Evolutionary conservation across 2,113 vertebrate species (phyloP), one percentile per base, ranked within the genome.

Genomic region (Seriola quinqueradiata): DNA sequence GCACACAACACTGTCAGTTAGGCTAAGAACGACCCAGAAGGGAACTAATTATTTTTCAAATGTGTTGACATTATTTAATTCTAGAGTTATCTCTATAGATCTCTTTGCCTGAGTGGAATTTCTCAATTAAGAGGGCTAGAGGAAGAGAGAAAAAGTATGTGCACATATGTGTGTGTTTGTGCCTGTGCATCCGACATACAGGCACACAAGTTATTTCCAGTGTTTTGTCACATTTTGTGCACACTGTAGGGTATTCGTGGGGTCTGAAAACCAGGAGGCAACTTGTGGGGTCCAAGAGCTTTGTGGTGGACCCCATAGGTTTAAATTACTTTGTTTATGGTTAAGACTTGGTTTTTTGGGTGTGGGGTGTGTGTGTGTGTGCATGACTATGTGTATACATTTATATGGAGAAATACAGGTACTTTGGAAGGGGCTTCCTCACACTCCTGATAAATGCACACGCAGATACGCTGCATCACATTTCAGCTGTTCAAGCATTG

Each of bases 41-140:
- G 87, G 85, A 89, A 89, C 83, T 82, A 67, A 89, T 87, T 89
- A 87, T 83, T 89, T 28, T 88, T 83, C 57, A 77, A 52, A 92
- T 76, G 65, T 64, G 55, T 84, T 68, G 59, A 73, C 71, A 67
- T 84, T 85, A 75, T 89, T 90, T 83, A 75, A 84, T 81, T 84
- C 16, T 50, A 42, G 21, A 69, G 42, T 66, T 81, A 57, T 68
- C 81, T 83, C 21, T 61, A 46, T 57, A 83, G 75, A 79, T 83
- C 54, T 71, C 6, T 40, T 1, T 50, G 68, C 48, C 40, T 80
- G 38, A 81, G 57, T 21, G 28, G 65, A 63, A 55, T 38, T 70
- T n/a, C 44, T 32, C 69, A 67, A 71, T 86, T 71, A 84, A 28
- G 25, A 65, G 13, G 78, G 16, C 12, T 11, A 0, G 2, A 57